Percentiles rank a stretch among this genome's conserved stretches.
Evolutionary conservation across 2,888 invertebrate genomes (phyloP).

Genomic region (Drosophila colorata): DNA sequence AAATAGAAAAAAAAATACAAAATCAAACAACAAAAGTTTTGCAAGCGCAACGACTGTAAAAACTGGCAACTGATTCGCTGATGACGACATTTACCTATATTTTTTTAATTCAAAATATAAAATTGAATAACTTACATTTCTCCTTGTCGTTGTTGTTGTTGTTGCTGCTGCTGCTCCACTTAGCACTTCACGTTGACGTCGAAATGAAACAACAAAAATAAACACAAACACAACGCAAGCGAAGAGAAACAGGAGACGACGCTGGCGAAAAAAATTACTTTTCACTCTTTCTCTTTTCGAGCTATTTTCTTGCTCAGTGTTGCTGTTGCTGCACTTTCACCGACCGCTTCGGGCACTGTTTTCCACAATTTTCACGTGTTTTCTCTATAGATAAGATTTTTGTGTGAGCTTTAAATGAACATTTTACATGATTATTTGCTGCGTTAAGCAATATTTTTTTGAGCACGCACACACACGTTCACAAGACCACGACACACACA

Average conservation of each 20-base stretch:
- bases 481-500: slow-evolving; percentile 28
- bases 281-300: slow-evolving; percentile 60
- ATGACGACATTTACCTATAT: slow-evolving; percentile 57
- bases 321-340: slow-evolving; percentile 63
- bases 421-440: slow-evolving; percentile 54
- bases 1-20: slow-evolving; percentile 55
- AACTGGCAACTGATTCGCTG: slow-evolving; percentile 42
- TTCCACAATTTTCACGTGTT: slow-evolving; percentile 69
- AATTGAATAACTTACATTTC: slow-evolving; percentile 51
- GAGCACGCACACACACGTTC: slow-evolving; percentile 33
- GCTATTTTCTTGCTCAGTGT: slow-evolving; percentile 49
- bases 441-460: slow-evolving; percentile 68
- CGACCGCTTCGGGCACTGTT: slow-evolving; percentile 49
- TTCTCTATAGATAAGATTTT: slow-evolving; percentile 34
- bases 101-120: slow-evolving; percentile 26
- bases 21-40: slow-evolving; percentile 62
- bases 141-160: slow-evolving; percentile 11
- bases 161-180: slow-evolving; percentile 32
- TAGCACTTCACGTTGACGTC: slow-evolving; percentile 23
- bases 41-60: slow-evolving; percentile 52
- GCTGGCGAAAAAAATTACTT: slow-evolving; percentile 47
- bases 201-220: slow-evolving; percentile 33
- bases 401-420: slow-evolving; percentile 33
- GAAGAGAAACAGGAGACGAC: slow-evolving; percentile 43
- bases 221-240: slow-evolving; percentile 35